phyloP scores from a whole-genome alignment of 2,888 invertebrate species.

The Ectemnius continuus region DNA sequence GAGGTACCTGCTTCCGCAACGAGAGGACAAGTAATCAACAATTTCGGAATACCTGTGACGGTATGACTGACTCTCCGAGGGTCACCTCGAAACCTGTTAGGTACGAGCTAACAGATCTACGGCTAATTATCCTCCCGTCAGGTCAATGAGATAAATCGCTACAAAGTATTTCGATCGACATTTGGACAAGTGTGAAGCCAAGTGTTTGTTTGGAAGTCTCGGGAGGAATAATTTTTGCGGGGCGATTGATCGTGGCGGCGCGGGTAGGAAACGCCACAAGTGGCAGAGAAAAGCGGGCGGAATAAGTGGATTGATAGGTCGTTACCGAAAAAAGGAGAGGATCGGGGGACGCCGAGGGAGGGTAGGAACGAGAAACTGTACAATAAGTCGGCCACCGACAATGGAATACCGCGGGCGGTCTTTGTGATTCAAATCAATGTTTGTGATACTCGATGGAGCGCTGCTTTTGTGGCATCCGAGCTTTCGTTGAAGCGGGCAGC shows the following conservation, averaged over 20 bases:
- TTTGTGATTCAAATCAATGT: constrained; percentile 77
- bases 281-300: constrained; percentile 72
- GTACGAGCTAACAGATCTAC: background rate
- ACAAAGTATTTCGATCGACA: background rate
- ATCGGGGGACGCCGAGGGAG: constrained; percentile 30
- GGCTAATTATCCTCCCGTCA: constrained; percentile 32
- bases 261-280: constrained; percentile 68
- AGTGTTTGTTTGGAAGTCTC: background rate
- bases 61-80: background rate
- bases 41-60: constrained; percentile 33
- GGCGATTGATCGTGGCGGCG: constrained; percentile 18
- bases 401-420: constrained; percentile 73
- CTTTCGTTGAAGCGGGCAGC: constrained; percentile 58
- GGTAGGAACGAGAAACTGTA: constrained; percentile 59
- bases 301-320: constrained; percentile 73
- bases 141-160: constrained; percentile 1
- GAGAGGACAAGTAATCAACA: constrained; percentile 32
- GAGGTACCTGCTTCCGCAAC: constrained; percentile 38
- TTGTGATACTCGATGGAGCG: constrained; percentile 74
- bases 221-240: background rate
- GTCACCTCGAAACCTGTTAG: constrained; percentile 20
- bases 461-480: constrained; percentile 62
- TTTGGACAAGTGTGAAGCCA: background rate
- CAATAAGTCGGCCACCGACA: constrained; percentile 73
- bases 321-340: constrained; percentile 51